Evolutionary conservation across 2,113 vertebrate species (phyloP).

Genomic region (Sula dactylatra): DNA sequence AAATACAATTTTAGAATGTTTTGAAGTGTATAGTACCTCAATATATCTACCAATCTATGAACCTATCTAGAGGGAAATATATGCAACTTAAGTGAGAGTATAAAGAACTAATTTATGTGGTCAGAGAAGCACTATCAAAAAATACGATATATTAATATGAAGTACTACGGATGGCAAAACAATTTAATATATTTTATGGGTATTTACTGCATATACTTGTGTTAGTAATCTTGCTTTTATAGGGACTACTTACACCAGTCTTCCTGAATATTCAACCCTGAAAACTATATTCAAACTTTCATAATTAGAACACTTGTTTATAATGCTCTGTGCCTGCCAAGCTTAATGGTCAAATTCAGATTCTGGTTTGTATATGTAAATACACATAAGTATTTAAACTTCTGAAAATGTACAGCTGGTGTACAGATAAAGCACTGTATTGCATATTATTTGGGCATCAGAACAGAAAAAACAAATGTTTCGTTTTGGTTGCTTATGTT

Average conservation of each 20-base stretch:
- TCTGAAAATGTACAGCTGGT: neutral
- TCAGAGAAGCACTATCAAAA: neutral
- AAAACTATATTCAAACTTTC: neutral
- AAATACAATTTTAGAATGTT: neutral
- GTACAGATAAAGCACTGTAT: neutral
- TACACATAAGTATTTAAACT: neutral
- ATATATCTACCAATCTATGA: neutral
- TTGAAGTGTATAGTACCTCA: neutral
- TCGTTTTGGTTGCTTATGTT: neutral
- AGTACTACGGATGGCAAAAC: neutral
- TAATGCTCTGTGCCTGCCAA: neutral
- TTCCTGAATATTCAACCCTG: neutral
- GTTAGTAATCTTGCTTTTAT: neutral
- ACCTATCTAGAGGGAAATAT: neutral
- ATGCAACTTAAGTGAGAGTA: neutral
- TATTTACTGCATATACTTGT: neutral
- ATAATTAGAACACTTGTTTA: neutral
- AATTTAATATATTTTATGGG: neutral
- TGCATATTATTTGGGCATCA: neutral
- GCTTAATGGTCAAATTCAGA: neutral
- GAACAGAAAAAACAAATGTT: neutral
- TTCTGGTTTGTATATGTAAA: neutral
- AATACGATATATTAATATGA: neutral
- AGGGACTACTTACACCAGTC: neutral
- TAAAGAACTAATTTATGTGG: neutral